These are phyloP conservation scores for Rhopalosiphum padi DNA, from an alignment of 1,140 invertebrate genomes.

Conservation along the genomic window DNA sequence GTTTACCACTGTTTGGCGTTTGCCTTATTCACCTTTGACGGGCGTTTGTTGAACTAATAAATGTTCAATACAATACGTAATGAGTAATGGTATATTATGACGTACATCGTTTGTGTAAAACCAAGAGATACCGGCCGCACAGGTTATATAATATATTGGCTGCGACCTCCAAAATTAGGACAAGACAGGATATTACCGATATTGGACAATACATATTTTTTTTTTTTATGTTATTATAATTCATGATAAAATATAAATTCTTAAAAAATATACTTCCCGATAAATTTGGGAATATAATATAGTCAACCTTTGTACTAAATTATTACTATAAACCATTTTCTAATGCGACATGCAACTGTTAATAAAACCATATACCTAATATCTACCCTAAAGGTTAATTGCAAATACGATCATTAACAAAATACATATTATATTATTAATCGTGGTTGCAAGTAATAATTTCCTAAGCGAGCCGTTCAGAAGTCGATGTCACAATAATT, in stretches of 20 bases:
- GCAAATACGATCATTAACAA: no score
- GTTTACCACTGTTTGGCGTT: not conserved
- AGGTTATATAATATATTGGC: not conserved
- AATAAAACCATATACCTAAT: no score
- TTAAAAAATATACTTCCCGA: not conserved
- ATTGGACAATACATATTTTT: not conserved
- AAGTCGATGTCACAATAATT: not conserved
- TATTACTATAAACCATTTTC: no score
- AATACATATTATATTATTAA: no score
- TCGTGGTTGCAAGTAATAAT: not conserved
- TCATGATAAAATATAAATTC: not conserved
- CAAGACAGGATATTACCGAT: not conserved
- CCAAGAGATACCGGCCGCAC: not conserved
- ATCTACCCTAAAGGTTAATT: no score
- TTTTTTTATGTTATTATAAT: not conserved
- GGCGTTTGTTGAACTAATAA: constrained; percentile 11
- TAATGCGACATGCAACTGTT: no score
- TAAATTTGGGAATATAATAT: no score
- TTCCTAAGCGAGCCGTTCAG: not conserved
- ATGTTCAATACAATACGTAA: not conserved
- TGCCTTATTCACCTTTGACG: constrained; percentile 15
- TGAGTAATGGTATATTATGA: not conserved
- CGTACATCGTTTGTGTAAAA: not conserved
- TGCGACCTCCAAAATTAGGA: not conserved
- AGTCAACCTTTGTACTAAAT: no score